Conservation (phyloP, 2,797 vertebrate genomes). For the Hoplostethus atlanticus region DNA sequence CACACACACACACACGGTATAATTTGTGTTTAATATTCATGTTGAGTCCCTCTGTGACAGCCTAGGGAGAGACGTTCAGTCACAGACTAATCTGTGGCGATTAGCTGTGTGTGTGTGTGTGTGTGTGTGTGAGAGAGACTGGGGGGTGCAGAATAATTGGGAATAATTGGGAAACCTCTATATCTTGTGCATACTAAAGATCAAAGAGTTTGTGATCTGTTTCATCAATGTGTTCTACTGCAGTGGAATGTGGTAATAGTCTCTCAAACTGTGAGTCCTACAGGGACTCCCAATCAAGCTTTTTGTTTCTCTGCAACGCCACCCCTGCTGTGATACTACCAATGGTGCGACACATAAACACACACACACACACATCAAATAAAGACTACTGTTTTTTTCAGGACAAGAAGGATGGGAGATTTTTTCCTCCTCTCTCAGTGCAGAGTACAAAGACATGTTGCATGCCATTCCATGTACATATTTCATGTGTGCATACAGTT, state of each 20-base stretch:
- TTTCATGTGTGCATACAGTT: conserved; percentile 4
- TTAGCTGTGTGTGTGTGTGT: conserved; percentile 37
- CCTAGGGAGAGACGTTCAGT: conserved; percentile 34
- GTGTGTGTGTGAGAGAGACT: conserved; percentile 10
- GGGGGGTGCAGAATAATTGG: conserved; percentile 27
- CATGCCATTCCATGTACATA: not conserved
- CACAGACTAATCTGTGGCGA: conserved; percentile 61
- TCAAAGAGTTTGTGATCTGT: conserved; percentile 40
- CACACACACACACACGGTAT: not conserved
- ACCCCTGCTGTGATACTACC: not conserved
- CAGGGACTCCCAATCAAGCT: not conserved
- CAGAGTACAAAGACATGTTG: too few relatives aligned
- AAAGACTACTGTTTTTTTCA: too few relatives aligned
- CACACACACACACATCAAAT: not conserved
- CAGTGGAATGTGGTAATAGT: not conserved
- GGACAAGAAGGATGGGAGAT: too few relatives aligned
- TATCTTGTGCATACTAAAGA: conserved; percentile 40
- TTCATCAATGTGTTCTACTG: conserved; percentile 29
- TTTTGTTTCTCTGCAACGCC: not conserved
- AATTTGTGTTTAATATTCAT: conserved; percentile 56
- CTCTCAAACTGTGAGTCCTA: not conserved
- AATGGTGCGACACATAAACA: not conserved
- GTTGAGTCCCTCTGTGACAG: conserved; percentile 27
- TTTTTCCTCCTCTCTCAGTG: too few relatives aligned
- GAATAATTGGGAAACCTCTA: conserved; percentile 29